Conservation (phyloP, 2,797 vertebrate genomes). For the Alcedo atthis region DNA sequence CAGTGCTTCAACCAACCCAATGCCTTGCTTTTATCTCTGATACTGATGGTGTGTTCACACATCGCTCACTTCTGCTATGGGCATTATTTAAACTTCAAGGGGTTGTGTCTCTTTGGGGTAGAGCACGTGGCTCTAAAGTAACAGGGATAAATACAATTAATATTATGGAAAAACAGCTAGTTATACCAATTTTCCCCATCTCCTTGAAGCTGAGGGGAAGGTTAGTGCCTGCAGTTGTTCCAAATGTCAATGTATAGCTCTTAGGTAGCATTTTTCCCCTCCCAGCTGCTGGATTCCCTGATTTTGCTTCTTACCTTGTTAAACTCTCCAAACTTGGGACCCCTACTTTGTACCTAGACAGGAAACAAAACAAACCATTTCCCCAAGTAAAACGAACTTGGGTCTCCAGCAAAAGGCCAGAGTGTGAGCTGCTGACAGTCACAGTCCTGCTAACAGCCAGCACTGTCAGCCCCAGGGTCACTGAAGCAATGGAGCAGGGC, state of each 20-base stretch:
- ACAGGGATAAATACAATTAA: not conserved
- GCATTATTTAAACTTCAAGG: not conserved
- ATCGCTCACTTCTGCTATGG: not conserved
- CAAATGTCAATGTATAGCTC: not conserved
- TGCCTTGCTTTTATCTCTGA: not conserved
- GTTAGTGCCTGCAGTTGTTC: not conserved
- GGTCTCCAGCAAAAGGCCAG: not conserved
- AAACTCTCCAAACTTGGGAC: not conserved
- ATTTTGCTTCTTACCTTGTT: not conserved
- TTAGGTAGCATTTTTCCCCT: not conserved
- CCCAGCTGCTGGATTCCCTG: not conserved
- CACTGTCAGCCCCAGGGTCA: not conserved
- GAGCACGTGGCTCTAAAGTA: not conserved
- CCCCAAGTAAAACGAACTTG: not conserved
- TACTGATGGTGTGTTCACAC: fast-evolving
- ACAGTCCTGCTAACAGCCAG: not conserved
- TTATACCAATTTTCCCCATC: not conserved
- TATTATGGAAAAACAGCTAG: not conserved
- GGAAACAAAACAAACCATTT: slow-evolving; percentile 32
- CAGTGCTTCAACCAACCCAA: not conserved
- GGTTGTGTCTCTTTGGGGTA: not conserved
- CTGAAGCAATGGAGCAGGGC: fast-evolving
- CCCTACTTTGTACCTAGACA: not conserved
- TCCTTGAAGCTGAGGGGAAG: not conserved
- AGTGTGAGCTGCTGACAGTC: not conserved